These are phyloP conservation scores for Diaperis boleti DNA, from an alignment of 2,888 invertebrate genomes.

Conservation along the genomic window DNA sequence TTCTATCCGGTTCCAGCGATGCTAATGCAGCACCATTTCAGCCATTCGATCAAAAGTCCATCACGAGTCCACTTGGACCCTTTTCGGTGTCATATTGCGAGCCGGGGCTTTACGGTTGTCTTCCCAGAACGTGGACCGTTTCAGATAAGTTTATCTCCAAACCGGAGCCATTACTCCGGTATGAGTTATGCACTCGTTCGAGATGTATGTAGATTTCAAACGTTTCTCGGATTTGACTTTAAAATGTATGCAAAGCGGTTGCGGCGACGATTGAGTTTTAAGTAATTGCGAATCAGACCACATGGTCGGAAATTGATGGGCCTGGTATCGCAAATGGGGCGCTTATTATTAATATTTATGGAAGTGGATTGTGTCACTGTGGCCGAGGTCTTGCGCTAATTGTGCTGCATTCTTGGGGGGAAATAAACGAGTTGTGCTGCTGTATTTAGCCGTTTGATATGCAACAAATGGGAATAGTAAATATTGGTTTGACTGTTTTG, in stretches of 20 bases:
- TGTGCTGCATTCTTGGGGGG: neutral
- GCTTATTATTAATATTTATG: neutral
- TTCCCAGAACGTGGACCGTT: constrained; percentile 20
- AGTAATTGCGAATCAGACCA: constrained; percentile 9
- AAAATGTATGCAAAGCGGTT: constrained; percentile 32
- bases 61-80: constrained; percentile 1
- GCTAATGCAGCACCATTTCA: constrained; percentile 22
- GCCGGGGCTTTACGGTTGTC: constrained; percentile 4
- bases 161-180: constrained; percentile 7
- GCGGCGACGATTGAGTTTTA: constrained; percentile 11
- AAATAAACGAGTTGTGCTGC: too few species aligned
- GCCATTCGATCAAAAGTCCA: constrained; percentile 17
- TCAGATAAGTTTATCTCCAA: constrained; percentile 21
- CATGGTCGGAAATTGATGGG: neutral
- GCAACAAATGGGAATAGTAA: too few species aligned
- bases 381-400: neutral
- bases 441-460: too few species aligned
- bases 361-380: constrained; percentile 3
- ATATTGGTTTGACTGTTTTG: too few species aligned
- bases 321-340: neutral
- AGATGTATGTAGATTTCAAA: constrained; percentile 33
- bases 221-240: constrained; percentile 30
- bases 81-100: constrained; percentile 10
- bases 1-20: constrained; percentile 43
- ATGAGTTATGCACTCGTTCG: constrained; percentile 29